These are phyloP conservation scores for Patella caerulea DNA, from an alignment of 2,888 invertebrate species.

Conservation along the genomic window DNA sequence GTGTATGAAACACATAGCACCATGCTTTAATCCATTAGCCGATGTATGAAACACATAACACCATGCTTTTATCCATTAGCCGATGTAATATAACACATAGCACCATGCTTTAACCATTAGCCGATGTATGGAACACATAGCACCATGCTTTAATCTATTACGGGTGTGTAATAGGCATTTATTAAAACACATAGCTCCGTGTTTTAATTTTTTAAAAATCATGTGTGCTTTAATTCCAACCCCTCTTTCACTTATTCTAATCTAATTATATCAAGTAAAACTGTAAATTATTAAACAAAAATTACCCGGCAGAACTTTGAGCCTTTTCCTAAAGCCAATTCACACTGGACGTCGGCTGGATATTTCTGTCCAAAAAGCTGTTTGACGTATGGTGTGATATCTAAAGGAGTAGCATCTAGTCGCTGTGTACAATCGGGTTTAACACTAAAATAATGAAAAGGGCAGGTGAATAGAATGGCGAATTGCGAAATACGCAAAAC, in stretches of 20 bases:
- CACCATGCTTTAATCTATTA: too few species aligned
- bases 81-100: background rate
- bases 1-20: background rate
- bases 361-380: conserved; percentile 20
- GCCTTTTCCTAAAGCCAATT: conserved; percentile 15
- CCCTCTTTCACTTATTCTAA: too few species aligned
- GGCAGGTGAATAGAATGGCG: background rate
- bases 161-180: too few species aligned
- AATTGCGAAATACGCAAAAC: too few species aligned
- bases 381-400: conserved; percentile 10
- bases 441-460: background rate
- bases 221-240: too few species aligned
- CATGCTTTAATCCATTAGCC: background rate
- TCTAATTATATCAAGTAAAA: background rate
- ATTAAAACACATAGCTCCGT: too few species aligned
- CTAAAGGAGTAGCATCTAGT: conserved; percentile 5
- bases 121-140: background rate
- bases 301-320: conserved; percentile 22
- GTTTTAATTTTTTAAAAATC: too few species aligned
- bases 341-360: conserved; percentile 22
- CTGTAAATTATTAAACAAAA: background rate
- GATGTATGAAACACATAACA: background rate
- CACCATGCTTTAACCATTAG: background rate
- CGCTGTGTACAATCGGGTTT: conserved; percentile 10
- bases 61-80: too few species aligned